Evolutionary conservation across 2,113 vertebrate species (phyloP).

Genomic region (Aix galericulata): DNA sequence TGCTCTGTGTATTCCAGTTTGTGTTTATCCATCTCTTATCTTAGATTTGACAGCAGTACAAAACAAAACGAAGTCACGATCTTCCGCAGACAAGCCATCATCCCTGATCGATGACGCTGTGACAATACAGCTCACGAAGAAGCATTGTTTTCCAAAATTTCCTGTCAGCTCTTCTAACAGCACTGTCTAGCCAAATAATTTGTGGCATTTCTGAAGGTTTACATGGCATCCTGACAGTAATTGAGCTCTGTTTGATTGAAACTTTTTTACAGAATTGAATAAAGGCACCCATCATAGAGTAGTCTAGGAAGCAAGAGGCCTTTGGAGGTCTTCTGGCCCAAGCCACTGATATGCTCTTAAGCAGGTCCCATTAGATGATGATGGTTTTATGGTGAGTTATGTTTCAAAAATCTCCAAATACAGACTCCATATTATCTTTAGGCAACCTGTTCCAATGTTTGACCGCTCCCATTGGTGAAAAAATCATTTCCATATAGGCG

Average conservation of each 20-base stretch:
- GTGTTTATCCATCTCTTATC: conserved; percentile 20
- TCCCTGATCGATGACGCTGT: not conserved
- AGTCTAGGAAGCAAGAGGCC: not conserved
- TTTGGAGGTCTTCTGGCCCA: not conserved
- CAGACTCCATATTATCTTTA: not conserved
- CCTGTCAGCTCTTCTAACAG: conserved; percentile 1
- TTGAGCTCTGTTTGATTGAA: not conserved
- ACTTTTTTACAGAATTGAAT: not conserved
- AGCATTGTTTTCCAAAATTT: not conserved
- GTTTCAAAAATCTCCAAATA: not conserved
- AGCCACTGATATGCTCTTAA: not conserved
- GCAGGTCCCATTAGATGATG: not conserved
- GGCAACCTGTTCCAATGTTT: not conserved
- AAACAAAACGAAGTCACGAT: conserved; percentile 19
- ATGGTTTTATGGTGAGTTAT: not conserved
- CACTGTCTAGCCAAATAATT: conserved; percentile 15
- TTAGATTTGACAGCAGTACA: not conserved
- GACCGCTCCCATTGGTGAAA: fast-evolving
- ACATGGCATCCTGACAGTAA: not conserved
- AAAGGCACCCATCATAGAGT: not conserved
- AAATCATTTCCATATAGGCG: not conserved
- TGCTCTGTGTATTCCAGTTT: conserved; percentile 21
- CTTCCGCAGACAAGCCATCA: not conserved
- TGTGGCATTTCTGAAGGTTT: not conserved
- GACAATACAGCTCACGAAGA: not conserved